These are phyloP conservation scores for Leucopternis melanops DNA, from an alignment of 2,113 vertebrate genomes.

Conservation along the genomic window DNA sequence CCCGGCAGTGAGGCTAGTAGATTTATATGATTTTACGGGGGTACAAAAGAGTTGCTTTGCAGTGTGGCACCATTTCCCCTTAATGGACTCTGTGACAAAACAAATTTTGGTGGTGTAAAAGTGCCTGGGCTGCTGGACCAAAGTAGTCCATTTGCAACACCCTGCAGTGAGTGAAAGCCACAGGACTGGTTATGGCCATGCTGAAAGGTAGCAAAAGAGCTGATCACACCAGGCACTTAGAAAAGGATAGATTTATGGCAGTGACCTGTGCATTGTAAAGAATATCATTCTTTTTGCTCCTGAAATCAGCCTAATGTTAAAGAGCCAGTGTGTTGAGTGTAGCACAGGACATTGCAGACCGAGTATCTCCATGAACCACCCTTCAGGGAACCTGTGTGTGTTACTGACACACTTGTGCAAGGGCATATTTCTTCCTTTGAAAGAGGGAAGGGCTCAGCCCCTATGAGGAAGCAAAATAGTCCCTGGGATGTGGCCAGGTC, in stretches of 20 bases:
- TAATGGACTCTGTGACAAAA: constrained; percentile 35
- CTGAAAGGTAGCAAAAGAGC: background rate
- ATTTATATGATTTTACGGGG: background rate
- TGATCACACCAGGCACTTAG: background rate
- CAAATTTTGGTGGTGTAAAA: background rate
- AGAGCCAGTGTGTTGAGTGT: background rate
- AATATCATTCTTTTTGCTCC: background rate
- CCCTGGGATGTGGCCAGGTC: background rate
- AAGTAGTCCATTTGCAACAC: background rate
- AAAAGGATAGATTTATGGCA: background rate
- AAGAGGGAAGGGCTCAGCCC: background rate
- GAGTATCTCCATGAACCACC: background rate
- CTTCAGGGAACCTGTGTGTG: background rate
- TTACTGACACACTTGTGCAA: background rate
- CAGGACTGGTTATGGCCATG: background rate
- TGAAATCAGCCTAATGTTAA: background rate
- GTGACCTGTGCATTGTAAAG: background rate
- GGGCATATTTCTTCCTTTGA: background rate
- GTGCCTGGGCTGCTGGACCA: background rate
- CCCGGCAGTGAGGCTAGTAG: background rate
- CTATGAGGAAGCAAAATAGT: background rate
- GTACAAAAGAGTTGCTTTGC: background rate
- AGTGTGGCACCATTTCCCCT: background rate
- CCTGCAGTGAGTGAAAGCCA: background rate
- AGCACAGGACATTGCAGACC: background rate